Base-by-base conservation (phyloP, 2,113 vertebrate species). In the Bagarius yarrelli region DNA sequence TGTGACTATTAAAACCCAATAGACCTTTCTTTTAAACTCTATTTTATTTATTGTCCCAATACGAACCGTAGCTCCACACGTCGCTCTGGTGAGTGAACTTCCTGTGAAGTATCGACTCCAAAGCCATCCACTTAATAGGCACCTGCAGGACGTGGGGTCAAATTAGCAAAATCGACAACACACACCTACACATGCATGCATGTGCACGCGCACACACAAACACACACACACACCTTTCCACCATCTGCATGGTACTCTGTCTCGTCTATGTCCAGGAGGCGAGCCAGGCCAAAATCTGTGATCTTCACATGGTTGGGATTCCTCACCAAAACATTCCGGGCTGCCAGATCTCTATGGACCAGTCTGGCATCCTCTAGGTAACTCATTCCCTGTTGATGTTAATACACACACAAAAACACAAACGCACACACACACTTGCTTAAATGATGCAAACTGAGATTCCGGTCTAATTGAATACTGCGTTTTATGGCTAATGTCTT, bases 121-220 rank as follows among this genome's bases (percentile, higher is more conserved):
- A 83, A 0, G 98, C 98, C 98, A 99, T 99, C 98, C 98, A 99
- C 88, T 99, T 99, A 89, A 99, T 99, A 5, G 98, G 97, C 0
- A 99, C 97, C 98, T 98, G 74, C 11, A 59, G 32, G 84, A 8
- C 63, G 32, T 30, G 12, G 16, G 81, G 8, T 75, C 67, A 23
- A 13, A 36, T 59, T n/a, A 57, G 23, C 12, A n/a, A 36, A n/a
- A 23, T 40, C 52, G 34, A 15, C 11, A 53, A 47, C 25, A 61
- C 76, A 76, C 66, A 59, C 30, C n/a, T 40, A 83, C 16, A 11
- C 23, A 11, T 23, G 9, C n/a, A n/a, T n/a, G n/a, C n/a, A n/a
- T n/a, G n/a, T n/a, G n/a, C n/a, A n/a, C n/a, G n/a, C n/a, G n/a
- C n/a, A 55, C n/a, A 60, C 59, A 73, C 71, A 57, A 18, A 78